Conservation (phyloP, 2,113 vertebrate genomes). For the Colaptes auratus region DNA sequence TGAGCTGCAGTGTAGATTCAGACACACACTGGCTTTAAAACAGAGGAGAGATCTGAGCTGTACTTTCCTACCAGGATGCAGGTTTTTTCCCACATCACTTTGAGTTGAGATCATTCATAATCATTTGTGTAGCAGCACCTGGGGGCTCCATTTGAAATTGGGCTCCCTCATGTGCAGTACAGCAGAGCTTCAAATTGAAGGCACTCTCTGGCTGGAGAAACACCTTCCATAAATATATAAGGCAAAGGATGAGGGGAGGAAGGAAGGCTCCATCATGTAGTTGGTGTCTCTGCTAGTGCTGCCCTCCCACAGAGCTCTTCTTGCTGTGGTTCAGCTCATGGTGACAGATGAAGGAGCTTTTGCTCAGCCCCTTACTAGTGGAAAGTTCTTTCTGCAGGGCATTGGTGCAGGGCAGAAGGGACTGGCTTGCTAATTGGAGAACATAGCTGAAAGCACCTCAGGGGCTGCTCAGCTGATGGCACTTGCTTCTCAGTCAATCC, state of each 20-base stretch:
- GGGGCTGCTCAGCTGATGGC: background rate
- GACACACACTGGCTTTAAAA: background rate
- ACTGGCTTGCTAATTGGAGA: background rate
- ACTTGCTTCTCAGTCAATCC: background rate
- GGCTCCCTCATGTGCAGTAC: background rate
- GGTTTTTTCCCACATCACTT: background rate
- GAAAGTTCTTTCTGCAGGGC: background rate
- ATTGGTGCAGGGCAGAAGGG: background rate
- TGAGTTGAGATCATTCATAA: background rate
- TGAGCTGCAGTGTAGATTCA: background rate
- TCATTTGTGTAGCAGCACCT: background rate
- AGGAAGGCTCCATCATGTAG: background rate
- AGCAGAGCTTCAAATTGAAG: background rate
- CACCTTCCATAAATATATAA: background rate
- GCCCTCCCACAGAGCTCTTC: fast-evolving
- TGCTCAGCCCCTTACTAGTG: background rate
- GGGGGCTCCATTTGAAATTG: background rate
- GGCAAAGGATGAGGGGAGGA: background rate
- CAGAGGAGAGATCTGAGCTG: background rate
- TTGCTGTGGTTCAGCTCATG: fast-evolving
- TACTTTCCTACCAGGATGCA: background rate
- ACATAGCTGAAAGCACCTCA: fast-evolving
- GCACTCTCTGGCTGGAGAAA: background rate
- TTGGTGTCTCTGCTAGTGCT: background rate
- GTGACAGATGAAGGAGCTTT: background rate